Base-by-base conservation (phyloP, 2,888 invertebrate species). In the Branchipolynoe longqiensis region DNA sequence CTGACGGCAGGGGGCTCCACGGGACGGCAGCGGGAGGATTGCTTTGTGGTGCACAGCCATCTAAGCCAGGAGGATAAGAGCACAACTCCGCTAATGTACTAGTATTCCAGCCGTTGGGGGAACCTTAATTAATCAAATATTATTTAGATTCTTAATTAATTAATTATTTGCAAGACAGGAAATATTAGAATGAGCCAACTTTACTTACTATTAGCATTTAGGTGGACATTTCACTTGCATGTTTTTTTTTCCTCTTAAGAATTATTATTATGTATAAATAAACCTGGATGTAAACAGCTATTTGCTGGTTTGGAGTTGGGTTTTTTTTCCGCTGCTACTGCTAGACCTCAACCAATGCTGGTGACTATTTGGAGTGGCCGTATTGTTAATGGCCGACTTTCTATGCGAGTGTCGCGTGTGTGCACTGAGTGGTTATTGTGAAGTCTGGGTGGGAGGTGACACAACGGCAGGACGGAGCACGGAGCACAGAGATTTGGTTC, bases 171-270 rank as follows among this genome's bases (percentile, higher is more conserved):
- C 56, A 82, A 82, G 58, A 82, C 58, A 82, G 25, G n/a, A 58
- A 82, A 58, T 54, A 82, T 82, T 82, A 82, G 82, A 82, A 82
- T 33, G 82, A 82, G 82, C 82, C 82, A 82, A 82, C 82, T 82
- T 58, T 33, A 54, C 56, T 82, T 33, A 36, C 38, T 28, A 25
- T 82, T 82, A 58, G 58, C 12, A 58, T 58, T 58, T 82, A 82
- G 56, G 33, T 54, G 38, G 69, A 36, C 36, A 69, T 18, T 33
- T 36, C 18, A 36, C 69, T n/a, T 28, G 62, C 62, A n/a, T n/a
- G 62, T 31, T 28, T 62, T 62, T 62, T 25, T 36, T 36, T 69
- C 8, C 48, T 48, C 18, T 48, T 48, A 48, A 36, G 18, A 38
- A 69, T 33, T 1, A 69, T 22, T 22, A 69, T 69, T 28, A 62